Percentiles rank a stretch among this genome's conserved stretches.
phyloP scores from a whole-genome alignment of 2,113 vertebrate species.

The Rhipidura dahli region DNA sequence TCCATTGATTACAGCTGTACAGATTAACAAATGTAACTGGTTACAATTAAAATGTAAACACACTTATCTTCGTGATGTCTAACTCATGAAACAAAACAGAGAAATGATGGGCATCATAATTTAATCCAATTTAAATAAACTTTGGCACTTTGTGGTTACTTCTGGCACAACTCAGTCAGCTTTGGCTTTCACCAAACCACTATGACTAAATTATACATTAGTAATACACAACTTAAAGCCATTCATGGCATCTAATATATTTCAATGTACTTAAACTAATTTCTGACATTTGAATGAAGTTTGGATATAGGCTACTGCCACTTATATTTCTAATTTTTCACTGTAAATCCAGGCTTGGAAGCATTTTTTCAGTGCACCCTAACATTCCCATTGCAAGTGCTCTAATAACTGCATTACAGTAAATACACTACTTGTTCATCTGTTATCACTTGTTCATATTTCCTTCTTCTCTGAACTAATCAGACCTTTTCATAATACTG shows the following conservation, averaged over 20 bases:
- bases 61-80: neutral
- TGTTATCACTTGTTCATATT: neutral
- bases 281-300: neutral
- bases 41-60: neutral
- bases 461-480: neutral
- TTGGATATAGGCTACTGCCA: neutral
- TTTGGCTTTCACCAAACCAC: conserved; percentile 7
- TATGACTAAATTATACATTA: neutral
- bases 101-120: neutral
- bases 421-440: neutral
- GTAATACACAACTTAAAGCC: neutral
- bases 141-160: neutral
- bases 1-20: neutral
- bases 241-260: neutral
- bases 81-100: neutral
- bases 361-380: neutral
- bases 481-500: neutral
- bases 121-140: neutral
- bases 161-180: neutral
- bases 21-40: neutral
- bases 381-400: neutral
- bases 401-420: neutral
- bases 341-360: neutral
- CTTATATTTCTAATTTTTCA: neutral
- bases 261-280: neutral